A percentile compares a stretch with the other conserved stretches of the same genome.
These are phyloP conservation scores for Mobula hypostoma DNA, from an alignment of 2,113 vertebrate species.

Conservation along the genomic window DNA sequence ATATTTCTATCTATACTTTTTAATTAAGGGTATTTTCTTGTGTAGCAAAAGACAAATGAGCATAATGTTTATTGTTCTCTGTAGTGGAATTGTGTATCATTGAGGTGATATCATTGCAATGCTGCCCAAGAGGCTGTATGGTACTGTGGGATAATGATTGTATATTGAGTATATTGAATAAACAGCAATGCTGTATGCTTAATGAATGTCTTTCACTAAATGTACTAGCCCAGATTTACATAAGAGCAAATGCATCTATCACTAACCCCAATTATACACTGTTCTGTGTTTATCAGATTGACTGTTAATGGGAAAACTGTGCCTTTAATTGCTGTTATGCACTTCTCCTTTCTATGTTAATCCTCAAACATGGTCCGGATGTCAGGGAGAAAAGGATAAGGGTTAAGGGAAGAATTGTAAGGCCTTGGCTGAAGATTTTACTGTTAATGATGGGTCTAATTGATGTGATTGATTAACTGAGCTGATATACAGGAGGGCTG, in stretches of 20 bases:
- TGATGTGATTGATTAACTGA: too few relatives aligned
- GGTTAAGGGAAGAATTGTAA: too few relatives aligned
- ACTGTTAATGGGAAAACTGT: neutral
- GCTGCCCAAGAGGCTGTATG: neutral
- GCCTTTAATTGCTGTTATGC: neutral
- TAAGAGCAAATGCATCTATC: neutral
- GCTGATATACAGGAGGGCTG: too few relatives aligned
- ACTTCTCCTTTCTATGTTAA: neutral
- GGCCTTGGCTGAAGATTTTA: too few relatives aligned
- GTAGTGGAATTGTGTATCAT: neutral
- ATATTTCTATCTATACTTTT: neutral
- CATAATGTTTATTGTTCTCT: neutral
- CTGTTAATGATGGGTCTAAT: too few relatives aligned
- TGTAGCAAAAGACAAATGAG: neutral
- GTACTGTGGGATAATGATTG: neutral
- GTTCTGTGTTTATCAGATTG: neutral
- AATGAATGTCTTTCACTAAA: neutral
- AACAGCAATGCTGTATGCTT: neutral
- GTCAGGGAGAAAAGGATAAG: too few relatives aligned
- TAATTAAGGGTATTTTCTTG: neutral
- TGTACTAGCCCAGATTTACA: neutral
- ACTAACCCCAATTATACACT: neutral
- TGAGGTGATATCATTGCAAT: neutral
- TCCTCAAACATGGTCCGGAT: neutral
- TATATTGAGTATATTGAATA: neutral